Percentiles rank a stretch among this genome's conserved stretches.
These are phyloP conservation scores for Lasioglossum oenotherae DNA, from an alignment of 2,888 invertebrate species.

Conservation along the genomic window DNA sequence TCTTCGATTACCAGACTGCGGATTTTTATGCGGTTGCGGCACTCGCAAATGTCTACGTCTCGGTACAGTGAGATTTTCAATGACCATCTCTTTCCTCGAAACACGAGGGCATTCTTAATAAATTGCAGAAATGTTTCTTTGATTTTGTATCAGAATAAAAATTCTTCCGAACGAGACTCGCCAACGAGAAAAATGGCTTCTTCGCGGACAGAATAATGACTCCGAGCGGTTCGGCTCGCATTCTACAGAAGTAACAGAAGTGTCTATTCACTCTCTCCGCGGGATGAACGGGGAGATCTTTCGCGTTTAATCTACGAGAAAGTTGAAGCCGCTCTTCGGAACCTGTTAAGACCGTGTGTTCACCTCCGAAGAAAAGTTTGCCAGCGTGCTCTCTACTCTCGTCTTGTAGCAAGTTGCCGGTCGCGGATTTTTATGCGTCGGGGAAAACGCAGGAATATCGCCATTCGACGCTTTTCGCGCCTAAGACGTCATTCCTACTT, in stretches of 20 bases:
- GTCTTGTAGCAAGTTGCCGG: constrained; percentile 1
- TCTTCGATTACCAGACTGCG: background rate
- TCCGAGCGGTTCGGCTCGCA: constrained; percentile 39
- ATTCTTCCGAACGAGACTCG: background rate
- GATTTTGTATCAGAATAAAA: background rate
- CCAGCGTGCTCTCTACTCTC: background rate
- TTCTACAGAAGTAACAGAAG: constrained; percentile 47
- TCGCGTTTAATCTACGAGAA: constrained; percentile 77
- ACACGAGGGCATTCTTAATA: accelerated
- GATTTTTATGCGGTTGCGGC: background rate
- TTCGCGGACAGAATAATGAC: background rate
- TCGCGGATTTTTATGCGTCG: background rate
- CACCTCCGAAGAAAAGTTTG: constrained; percentile 18
- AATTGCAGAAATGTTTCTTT: background rate
- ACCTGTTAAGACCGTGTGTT: constrained; percentile 43
- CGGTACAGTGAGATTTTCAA: background rate
- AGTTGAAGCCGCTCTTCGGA: constrained; percentile 70
- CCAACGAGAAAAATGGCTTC: background rate
- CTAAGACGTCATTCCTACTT: background rate
- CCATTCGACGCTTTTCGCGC: background rate
- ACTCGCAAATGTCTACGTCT: background rate
- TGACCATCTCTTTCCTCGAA: background rate
- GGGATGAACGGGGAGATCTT: constrained; percentile 70
- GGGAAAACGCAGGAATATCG: background rate
- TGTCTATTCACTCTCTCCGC: constrained; percentile 76